These are phyloP conservation scores for Nannospalax galili DNA, from an alignment of 2,113 vertebrate species.

Conservation along the genomic window DNA sequence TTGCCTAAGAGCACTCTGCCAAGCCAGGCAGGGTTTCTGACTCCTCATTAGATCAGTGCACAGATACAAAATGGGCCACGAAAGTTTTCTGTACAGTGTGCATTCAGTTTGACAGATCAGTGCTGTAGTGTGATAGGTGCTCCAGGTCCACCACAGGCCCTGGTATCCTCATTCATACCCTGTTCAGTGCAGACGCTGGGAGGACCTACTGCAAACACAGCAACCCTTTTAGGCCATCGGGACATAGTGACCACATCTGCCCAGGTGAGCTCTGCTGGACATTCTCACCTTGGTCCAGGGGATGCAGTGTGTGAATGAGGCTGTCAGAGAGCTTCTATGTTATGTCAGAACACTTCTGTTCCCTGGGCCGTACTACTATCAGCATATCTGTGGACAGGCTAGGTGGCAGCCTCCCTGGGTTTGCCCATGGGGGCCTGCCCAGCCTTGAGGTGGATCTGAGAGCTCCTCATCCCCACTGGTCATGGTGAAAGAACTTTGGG, in stretches of 20 bases:
- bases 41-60: not conserved
- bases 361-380: not conserved
- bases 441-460: not conserved
- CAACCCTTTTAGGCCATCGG: not conserved
- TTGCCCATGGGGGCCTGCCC: not conserved
- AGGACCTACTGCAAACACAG: not conserved
- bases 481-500: not conserved
- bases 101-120: not conserved
- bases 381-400: not conserved
- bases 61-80: not conserved
- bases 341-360: no score
- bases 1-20: not conserved
- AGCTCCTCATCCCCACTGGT: not conserved
- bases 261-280: no score
- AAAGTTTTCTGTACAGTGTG: no score
- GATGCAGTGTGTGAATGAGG: fast-evolving
- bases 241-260: not conserved
- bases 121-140: fast-evolving
- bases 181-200: not conserved
- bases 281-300: not conserved
- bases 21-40: not conserved
- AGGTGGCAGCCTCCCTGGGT: not conserved
- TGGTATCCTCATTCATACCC: not conserved
- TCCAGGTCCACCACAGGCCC: no score
- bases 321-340: no score